A percentile compares a stretch with the other conserved stretches of the same genome.
These are phyloP conservation scores for Chloropsis hardwickii DNA, from an alignment of 2,113 vertebrate genomes.

Conservation along the genomic window DNA sequence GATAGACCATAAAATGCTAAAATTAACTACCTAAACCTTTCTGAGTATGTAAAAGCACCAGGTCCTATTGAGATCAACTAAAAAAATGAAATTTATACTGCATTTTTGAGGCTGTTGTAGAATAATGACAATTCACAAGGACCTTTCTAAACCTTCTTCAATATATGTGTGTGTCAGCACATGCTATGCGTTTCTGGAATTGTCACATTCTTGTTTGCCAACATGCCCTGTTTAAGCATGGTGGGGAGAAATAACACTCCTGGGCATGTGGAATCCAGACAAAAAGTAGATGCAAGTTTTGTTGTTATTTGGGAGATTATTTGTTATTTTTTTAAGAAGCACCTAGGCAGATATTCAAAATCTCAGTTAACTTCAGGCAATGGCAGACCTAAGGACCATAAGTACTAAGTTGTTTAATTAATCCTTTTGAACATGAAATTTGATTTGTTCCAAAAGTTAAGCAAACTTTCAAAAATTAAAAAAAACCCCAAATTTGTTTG, in stretches of 20 bases:
- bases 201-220: not conserved
- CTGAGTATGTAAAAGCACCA: not conserved
- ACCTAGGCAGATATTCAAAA: not conserved
- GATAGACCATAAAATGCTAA: slow-evolving; percentile 53
- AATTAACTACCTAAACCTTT: slow-evolving; percentile 43
- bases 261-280: not conserved
- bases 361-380: not conserved
- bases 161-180: not conserved
- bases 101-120: not conserved
- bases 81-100: not conserved
- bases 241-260: not conserved
- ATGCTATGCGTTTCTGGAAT: not conserved
- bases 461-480: not conserved
- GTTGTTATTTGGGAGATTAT: not conserved
- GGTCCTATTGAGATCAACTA: not conserved
- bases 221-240: not conserved
- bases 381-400: not conserved
- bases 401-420: not conserved
- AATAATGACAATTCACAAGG: not conserved
- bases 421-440: not conserved
- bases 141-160: not conserved
- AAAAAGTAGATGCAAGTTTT: not conserved
- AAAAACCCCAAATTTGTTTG: not conserved
- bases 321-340: not conserved
- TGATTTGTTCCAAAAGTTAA: not conserved